These are phyloP conservation scores for Drosophila parthenogenetica DNA, from an alignment of 2,888 invertebrate species.

Conservation along the genomic window DNA sequence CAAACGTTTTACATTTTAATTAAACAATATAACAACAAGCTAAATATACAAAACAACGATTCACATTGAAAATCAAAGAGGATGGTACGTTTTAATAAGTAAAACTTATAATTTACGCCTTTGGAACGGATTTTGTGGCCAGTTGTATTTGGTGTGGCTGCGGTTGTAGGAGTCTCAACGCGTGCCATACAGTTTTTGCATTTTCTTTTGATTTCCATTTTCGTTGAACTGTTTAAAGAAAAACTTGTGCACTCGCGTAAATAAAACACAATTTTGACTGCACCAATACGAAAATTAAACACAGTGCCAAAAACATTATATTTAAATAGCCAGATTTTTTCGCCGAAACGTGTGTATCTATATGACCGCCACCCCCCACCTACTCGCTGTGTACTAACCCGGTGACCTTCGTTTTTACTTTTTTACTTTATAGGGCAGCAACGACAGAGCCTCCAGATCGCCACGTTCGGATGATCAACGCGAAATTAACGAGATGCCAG, in stretches of 20 bases:
- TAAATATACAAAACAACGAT: constrained; percentile 21
- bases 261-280: neutral
- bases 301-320: neutral
- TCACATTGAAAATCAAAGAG: constrained; percentile 20
- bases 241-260: neutral
- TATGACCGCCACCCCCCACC: constrained; percentile 11
- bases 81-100: constrained; percentile 43
- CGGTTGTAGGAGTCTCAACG: constrained; percentile 23
- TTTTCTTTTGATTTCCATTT: constrained; percentile 15
- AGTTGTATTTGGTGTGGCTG: constrained; percentile 36
- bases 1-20: constrained; percentile 40
- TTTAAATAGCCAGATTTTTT: neutral
- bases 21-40: constrained; percentile 13
- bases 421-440: constrained; percentile 75
- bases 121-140: neutral
- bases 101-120: neutral
- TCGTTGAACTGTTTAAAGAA: constrained; percentile 3
- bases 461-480: constrained; percentile 82
- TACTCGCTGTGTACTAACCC: constrained; percentile 16
- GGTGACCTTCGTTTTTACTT: constrained; percentile 20
- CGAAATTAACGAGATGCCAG: constrained; percentile 76
- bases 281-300: neutral
- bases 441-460: constrained; percentile 83
- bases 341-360: constrained; percentile 28
- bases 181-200: constrained; percentile 27